Percentiles rank a stretch among this genome's conserved stretches.
Conservation (phyloP, 2,113 vertebrate species). For the Bolborhynchus lineola region DNA sequence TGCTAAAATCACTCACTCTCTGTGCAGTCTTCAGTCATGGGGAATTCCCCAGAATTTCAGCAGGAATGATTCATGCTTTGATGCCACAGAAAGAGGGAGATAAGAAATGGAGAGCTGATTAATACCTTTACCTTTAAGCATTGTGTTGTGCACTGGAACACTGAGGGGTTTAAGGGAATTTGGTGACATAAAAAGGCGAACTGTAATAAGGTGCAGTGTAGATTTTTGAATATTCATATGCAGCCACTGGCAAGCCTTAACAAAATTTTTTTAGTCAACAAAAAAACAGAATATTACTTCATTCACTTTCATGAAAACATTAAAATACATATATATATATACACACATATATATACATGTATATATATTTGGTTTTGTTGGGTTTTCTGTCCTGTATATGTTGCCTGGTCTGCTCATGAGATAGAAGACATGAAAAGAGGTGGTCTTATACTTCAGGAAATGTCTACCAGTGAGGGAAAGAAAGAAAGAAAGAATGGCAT, state of each 20-base stretch:
- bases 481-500: neutral
- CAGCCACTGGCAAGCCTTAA: fast-evolving
- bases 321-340: neutral
- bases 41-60: neutral
- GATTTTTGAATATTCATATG: neutral
- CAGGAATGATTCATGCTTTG: neutral
- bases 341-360: neutral
- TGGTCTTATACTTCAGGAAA: neutral
- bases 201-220: neutral
- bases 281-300: neutral
- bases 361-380: neutral
- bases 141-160: neutral
- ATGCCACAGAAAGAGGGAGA: neutral
- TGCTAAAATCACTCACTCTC: fast-evolving
- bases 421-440: neutral
- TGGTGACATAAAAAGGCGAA: neutral
- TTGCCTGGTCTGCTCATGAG: neutral
- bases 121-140: neutral
- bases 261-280: neutral
- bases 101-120: neutral
- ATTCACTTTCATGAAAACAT: neutral
- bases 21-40: neutral
- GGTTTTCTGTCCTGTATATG: neutral
- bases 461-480: neutral
- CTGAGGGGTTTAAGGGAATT: neutral